A percentile compares a stretch with the other conserved stretches of the same genome.
phyloP scores from a whole-genome alignment of 1,140 invertebrate species.

The Drosophila equinoxialis region DNA sequence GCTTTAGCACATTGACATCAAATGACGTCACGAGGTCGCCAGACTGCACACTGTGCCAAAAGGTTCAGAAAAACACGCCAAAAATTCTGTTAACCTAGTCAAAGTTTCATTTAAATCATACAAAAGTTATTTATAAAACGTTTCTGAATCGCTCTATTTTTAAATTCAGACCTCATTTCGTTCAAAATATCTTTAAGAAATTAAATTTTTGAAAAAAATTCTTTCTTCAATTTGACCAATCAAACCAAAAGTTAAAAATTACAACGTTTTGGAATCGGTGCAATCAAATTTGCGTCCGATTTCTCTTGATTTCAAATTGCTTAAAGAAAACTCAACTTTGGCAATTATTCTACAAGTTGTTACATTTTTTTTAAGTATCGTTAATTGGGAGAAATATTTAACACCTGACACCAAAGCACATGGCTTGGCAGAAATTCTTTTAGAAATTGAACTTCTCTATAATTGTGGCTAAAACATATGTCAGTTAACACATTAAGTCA shows the following conservation, averaged over 20 bases:
- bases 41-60: slow-evolving; percentile 23
- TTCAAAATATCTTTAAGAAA: no score
- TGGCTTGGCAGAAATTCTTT: not conserved
- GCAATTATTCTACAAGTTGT: not conserved
- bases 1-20: slow-evolving; percentile 52
- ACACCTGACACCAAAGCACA: slow-evolving; percentile 2
- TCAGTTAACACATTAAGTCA: not conserved
- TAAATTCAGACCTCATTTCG: no score
- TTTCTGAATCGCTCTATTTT: no score
- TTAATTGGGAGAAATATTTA: not conserved
- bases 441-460: not conserved
- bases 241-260: no score
- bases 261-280: no score
- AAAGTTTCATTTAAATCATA: no score
- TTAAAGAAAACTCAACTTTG: slow-evolving; percentile 60
- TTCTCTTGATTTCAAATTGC: slow-evolving; percentile 12
- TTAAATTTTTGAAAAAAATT: no score
- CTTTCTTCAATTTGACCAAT: no score
- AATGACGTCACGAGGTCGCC: slow-evolving; percentile 52
- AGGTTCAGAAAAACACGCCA: slow-evolving; percentile 18
- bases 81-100: slow-evolving; percentile 51
- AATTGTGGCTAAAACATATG: not conserved
- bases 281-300: no score
- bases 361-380: not conserved
- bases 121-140: no score